These are phyloP conservation scores for Sebastolobus alascanus DNA, from an alignment of 2,797 vertebrate species.

Conservation along the genomic window DNA sequence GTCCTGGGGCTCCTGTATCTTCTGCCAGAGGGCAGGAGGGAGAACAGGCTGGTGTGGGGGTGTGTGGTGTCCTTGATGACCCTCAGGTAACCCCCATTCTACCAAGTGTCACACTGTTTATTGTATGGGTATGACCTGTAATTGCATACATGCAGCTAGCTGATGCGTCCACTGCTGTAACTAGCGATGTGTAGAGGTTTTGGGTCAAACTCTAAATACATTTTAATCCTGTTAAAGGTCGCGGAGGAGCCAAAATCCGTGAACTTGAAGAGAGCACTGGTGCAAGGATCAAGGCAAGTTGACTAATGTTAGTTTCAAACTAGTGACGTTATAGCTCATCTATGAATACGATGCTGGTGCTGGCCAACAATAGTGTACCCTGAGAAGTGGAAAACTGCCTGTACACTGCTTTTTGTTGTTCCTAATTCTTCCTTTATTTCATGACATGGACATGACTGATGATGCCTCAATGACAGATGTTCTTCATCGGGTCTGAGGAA, in stretches of 20 bases:
- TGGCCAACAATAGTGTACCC: not conserved
- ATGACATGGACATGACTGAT: not conserved
- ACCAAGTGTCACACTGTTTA: too few relatives aligned
- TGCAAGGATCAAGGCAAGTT: slow-evolving; percentile 91
- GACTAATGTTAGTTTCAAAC: not conserved
- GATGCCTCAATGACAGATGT: not conserved
- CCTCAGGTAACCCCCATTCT: too few relatives aligned
- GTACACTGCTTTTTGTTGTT: not conserved
- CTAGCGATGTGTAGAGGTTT: rapidly evolving
- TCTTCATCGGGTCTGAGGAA: not conserved
- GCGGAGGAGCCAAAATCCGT: slow-evolving; percentile 91
- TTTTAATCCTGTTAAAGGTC: slow-evolving; percentile 81
- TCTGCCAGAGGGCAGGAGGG: too few relatives aligned
- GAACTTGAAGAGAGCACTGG: slow-evolving; percentile 90
- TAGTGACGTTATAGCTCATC: not conserved
- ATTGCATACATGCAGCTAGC: not conserved
- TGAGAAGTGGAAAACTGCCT: not conserved
- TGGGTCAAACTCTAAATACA: not conserved
- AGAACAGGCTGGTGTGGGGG: too few relatives aligned
- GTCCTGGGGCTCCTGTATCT: too few relatives aligned
- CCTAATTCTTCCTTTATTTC: not conserved
- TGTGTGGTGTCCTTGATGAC: too few relatives aligned
- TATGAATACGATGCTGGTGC: not conserved
- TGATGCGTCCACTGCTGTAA: too few relatives aligned
- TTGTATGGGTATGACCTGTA: too few relatives aligned